Conservation (phyloP, 2,113 vertebrate species). For the Okapia johnstoni region DNA sequence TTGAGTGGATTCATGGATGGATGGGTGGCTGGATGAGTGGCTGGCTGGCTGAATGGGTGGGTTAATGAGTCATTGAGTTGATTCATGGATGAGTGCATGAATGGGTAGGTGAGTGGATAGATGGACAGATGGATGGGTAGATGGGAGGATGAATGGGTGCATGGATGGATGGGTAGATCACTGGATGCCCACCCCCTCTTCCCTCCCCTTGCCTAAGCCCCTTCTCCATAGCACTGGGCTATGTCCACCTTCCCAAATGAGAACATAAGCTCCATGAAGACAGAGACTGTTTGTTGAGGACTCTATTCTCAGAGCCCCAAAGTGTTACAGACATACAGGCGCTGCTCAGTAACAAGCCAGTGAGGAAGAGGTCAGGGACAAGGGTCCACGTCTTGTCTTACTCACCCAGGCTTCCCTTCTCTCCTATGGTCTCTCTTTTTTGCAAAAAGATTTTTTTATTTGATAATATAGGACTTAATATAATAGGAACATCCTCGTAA, state of each 20-base stretch:
- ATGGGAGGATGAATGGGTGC: too few species aligned
- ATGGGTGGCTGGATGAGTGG: neutral
- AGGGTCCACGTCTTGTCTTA: neutral
- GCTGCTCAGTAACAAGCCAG: neutral
- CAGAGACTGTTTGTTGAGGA: neutral
- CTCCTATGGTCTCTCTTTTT: neutral
- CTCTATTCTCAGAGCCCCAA: rapidly evolving
- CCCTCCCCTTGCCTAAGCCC: neutral
- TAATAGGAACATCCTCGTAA: neutral
- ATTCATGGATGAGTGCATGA: neutral
- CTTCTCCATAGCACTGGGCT: neutral
- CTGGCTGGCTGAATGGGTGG: neutral
- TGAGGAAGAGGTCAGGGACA: neutral
- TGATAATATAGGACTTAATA: neutral
- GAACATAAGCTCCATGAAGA: neutral
- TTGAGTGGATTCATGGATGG: neutral
- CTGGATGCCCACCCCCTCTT: neutral
- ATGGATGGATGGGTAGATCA: neutral
- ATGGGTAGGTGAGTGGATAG: neutral
- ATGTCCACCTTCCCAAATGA: neutral
- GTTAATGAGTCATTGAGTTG: neutral
- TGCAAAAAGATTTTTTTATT: neutral
- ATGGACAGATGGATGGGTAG: too few species aligned
- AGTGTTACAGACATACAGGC: too few species aligned
- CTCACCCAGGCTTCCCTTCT: neutral